phyloP scores from a whole-genome alignment of 2,113 vertebrate species.

The Pongo pygmaeus region DNA sequence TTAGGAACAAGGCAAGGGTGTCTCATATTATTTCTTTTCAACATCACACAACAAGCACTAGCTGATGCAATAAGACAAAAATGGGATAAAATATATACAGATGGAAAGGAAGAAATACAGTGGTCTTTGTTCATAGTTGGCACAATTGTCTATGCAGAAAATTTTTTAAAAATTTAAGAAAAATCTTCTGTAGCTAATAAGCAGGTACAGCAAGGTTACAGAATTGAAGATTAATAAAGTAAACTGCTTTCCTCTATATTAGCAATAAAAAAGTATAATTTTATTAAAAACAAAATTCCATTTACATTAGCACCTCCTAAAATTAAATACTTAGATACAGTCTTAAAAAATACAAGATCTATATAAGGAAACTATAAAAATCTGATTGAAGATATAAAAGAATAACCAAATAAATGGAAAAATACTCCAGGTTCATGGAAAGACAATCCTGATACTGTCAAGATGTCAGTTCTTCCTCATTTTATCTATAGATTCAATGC shows the following conservation, averaged over 20 bases:
- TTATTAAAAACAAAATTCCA: background rate
- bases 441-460: background rate
- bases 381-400: background rate
- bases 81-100: background rate
- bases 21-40: background rate
- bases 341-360: background rate
- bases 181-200: background rate
- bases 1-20: background rate
- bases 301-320: background rate
- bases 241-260: background rate
- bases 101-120: background rate
- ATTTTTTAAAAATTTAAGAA: background rate
- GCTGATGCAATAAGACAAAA: background rate
- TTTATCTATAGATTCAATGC: background rate
- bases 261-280: background rate
- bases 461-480: background rate
- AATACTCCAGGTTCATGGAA: background rate
- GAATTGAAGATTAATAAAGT: background rate
- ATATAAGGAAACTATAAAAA: background rate
- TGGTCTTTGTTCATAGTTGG: background rate
- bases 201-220: background rate
- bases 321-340: background rate
- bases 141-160: background rate
- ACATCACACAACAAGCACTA: background rate
- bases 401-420: background rate